Percentiles rank a stretch among this genome's conserved stretches.
Evolutionary conservation across 2,113 vertebrate species (phyloP).

Genomic region (Tachuris rubrigastra): DNA sequence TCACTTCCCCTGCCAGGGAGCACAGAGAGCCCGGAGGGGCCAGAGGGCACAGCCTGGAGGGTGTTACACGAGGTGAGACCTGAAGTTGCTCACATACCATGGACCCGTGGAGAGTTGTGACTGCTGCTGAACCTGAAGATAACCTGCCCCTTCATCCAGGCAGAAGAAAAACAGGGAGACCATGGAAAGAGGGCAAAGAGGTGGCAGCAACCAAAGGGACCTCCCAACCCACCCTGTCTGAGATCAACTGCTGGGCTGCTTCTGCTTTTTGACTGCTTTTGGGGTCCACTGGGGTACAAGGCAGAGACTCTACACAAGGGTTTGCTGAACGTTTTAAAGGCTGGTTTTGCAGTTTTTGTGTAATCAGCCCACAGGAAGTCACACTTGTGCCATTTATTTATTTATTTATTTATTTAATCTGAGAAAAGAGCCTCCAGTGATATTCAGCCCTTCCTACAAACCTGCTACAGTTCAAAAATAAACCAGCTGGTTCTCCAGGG

Average conservation of each 20-base stretch:
- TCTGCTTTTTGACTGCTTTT: not conserved
- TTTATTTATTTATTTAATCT: not conserved
- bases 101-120: not conserved
- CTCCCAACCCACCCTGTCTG: rapidly evolving
- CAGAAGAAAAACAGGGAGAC: not conserved
- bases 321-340: not conserved
- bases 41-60: rapidly evolving
- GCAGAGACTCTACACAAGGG: not conserved
- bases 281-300: not conserved
- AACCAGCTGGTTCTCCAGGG: not conserved
- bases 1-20: not conserved
- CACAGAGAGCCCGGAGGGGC: not conserved
- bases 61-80: rapidly evolving
- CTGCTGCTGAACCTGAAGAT: not conserved
- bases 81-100: not conserved
- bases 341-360: not conserved
- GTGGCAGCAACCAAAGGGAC: not conserved
- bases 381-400: not conserved
- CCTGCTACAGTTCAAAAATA: not conserved
- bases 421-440: not conserved
- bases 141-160: not conserved
- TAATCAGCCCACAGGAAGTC: not conserved
- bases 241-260: not conserved
- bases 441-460: not conserved
- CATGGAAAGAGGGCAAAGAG: not conserved